A percentile compares a stretch with the other conserved stretches of the same genome.
Evolutionary conservation across 2,888 invertebrate species (phyloP).

Genomic region (Eilema depressum): DNA sequence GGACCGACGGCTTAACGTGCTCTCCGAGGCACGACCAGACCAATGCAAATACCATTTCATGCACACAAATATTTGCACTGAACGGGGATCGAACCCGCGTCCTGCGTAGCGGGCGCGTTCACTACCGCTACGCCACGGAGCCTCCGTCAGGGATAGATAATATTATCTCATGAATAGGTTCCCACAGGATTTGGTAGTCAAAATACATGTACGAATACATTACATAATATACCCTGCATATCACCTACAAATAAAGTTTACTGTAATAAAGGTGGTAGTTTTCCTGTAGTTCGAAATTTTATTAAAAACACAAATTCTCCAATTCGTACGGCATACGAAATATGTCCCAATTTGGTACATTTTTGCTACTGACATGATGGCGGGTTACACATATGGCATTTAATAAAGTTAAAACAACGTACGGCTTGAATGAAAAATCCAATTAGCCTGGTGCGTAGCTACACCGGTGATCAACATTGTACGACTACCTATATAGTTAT

Average conservation of each 20-base stretch:
- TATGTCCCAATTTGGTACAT: constrained; percentile 10
- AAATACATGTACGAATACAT: too few species aligned
- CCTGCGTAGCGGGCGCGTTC: too few species aligned
- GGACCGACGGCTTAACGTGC: too few species aligned
- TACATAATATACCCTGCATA: too few species aligned
- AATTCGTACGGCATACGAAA: not conserved
- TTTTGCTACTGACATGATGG: constrained; percentile 10
- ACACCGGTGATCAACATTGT: constrained; percentile 29
- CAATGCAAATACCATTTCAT: too few species aligned
- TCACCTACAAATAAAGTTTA: not conserved
- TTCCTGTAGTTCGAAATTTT: not conserved
- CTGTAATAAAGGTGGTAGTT: not conserved
- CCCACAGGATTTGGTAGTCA: too few species aligned
- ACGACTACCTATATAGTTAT: constrained; percentile 56
- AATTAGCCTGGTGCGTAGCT: constrained; percentile 50
- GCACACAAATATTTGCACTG: too few species aligned
- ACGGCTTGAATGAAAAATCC: constrained; percentile 58
- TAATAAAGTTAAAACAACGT: constrained; percentile 30
- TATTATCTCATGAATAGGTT: too few species aligned
- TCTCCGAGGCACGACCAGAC: too few species aligned
- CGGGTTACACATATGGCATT: constrained; percentile 23
- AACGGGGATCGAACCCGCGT: too few species aligned
- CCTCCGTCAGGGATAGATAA: too few species aligned
- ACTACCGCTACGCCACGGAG: too few species aligned
- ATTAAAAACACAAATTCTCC: not conserved